These are phyloP conservation scores for Philhelius pedissequus DNA, from an alignment of 2,888 invertebrate species.

Conservation along the genomic window DNA sequence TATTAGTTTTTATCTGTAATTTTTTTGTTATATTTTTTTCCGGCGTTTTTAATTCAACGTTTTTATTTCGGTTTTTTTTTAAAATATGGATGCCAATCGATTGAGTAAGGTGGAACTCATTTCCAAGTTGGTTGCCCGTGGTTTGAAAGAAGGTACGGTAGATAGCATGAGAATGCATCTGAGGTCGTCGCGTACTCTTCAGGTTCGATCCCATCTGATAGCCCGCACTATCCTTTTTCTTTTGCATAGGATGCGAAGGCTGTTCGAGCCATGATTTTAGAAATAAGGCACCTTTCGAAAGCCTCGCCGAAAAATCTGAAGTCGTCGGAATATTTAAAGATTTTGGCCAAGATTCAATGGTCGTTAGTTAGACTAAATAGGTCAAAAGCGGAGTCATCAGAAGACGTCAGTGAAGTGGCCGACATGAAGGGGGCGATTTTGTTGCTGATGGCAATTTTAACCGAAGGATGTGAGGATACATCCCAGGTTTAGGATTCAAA, in stretches of 20 bases:
- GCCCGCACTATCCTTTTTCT: not conserved
- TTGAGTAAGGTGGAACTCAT: not conserved
- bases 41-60: not conserved
- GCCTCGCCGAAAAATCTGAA: not conserved
- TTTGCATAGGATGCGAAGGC: not conserved
- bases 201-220: not conserved
- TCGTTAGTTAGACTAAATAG: not conserved
- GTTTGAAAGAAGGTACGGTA: no score
- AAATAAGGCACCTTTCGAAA: not conserved
- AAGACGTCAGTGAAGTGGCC: not conserved
- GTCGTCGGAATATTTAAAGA: no score
- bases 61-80: not conserved
- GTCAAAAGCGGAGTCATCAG: not conserved
- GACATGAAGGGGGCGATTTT: not conserved
- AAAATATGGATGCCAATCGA: not conserved
- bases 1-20: no score
- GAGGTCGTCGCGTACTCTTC: not conserved
- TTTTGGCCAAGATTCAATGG: no score
- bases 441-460: not conserved
- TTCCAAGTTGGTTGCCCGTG: not conserved
- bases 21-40: no score
- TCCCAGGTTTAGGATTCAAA: not conserved
- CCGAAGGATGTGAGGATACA: not conserved
- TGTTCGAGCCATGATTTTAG: not conserved
- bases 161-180: not conserved